phyloP scores from a whole-genome alignment of 2,113 vertebrate genomes.

The Heteronetta atricapilla region DNA sequence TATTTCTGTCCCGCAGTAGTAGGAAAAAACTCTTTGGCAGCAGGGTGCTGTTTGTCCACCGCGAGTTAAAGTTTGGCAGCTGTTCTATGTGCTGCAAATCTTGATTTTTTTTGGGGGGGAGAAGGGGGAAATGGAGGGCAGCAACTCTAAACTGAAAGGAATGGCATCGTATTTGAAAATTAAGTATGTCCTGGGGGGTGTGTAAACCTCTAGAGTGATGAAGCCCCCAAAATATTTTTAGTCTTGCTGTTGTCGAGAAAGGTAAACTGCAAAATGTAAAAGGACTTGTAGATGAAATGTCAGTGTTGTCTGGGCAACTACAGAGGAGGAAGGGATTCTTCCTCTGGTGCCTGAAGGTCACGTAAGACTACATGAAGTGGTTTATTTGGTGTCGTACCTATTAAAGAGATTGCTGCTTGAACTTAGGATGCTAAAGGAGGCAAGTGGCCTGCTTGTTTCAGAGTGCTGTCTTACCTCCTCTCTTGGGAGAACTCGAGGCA shows the following conservation, averaged over 20 bases:
- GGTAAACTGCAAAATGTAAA: neutral
- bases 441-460: neutral
- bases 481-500: rapidly evolving
- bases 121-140: neutral
- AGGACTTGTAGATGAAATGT: conserved; percentile 5
- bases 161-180: neutral
- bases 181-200: neutral
- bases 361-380: neutral
- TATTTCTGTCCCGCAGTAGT: neutral
- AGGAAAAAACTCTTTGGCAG: conserved; percentile 22
- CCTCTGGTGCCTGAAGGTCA: neutral
- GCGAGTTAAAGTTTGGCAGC: neutral
- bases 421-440: neutral
- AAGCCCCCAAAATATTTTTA: neutral
- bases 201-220: neutral
- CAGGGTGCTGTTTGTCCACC: neutral
- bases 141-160: neutral
- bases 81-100: neutral
- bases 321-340: neutral
- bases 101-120: neutral
- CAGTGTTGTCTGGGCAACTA: neutral
- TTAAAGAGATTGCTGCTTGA: conserved; percentile 20
- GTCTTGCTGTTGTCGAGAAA: neutral
- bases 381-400: conserved; percentile 19
- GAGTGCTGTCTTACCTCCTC: neutral